Conservation (phyloP, 2,113 vertebrate species). For the Oreochromis tanganicae region DNA sequence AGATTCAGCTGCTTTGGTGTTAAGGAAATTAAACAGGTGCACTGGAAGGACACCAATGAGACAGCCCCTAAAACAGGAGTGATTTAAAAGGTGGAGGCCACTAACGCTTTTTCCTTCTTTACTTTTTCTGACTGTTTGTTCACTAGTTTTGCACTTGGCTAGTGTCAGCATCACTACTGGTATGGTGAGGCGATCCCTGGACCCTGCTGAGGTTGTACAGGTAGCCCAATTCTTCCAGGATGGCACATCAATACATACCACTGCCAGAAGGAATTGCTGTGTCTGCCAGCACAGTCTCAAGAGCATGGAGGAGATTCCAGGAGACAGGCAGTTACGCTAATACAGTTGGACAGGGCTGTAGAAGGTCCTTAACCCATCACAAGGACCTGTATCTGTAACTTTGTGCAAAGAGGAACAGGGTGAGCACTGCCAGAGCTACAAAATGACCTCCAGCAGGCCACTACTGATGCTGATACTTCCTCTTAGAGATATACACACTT, state of each 20-base stretch:
- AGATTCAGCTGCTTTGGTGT: neutral
- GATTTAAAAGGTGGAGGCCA: neutral
- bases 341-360: neutral
- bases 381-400: neutral
- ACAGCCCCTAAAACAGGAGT: neutral
- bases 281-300: neutral
- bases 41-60: neutral
- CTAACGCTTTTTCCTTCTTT: neutral
- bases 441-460: neutral
- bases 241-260: neutral
- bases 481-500: neutral
- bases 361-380: neutral
- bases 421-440: neutral
- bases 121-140: neutral
- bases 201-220: neutral
- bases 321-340: neutral
- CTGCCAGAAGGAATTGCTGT: neutral
- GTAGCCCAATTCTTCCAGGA: neutral
- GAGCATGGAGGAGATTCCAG: neutral
- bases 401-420: neutral
- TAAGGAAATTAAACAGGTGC: neutral
- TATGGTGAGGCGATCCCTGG: neutral
- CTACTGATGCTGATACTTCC: neutral
- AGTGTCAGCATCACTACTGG: fast-evolving
- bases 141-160: neutral